A percentile compares a stretch with the other conserved stretches of the same genome.
phyloP scores from a whole-genome alignment of 2,888 invertebrate species.

The Girardia tigrina region DNA sequence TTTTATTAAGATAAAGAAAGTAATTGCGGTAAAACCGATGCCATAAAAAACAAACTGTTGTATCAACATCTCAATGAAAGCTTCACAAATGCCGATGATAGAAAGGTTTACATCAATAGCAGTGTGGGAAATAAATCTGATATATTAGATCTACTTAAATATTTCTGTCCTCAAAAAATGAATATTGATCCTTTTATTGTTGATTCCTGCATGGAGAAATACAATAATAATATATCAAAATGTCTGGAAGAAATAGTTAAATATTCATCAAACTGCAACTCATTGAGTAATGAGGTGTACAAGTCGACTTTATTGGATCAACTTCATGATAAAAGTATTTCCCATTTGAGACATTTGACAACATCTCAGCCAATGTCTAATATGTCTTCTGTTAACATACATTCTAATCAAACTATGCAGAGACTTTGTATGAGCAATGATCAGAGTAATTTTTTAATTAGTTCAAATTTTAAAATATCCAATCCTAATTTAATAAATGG shows the following conservation, averaged over 20 bases:
- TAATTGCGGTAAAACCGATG: neutral
- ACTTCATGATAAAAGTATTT: neutral
- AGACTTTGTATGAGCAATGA: neutral
- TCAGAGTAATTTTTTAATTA: neutral
- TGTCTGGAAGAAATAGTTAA: neutral
- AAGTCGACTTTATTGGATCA: neutral
- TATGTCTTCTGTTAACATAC: neutral
- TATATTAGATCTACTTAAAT: neutral
- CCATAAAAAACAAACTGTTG: neutral
- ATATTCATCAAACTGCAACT: neutral
- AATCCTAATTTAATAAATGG: neutral
- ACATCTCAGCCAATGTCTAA: neutral
- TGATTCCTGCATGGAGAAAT: constrained; percentile 18
- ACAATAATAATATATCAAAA: neutral
- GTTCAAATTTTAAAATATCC: neutral
- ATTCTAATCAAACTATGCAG: neutral
- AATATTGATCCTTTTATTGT: neutral
- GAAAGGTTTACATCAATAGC: neutral
- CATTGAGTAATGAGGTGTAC: neutral
- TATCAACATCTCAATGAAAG: neutral
- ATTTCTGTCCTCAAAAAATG: neutral
- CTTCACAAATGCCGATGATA: neutral
- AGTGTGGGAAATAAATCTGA: neutral
- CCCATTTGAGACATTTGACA: neutral
- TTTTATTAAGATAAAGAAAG: neutral